Percentiles rank a stretch among this genome's conserved stretches.
Evolutionary conservation across 2,888 invertebrate genomes (phyloP).

Genomic region (Leucoma salicis): DNA sequence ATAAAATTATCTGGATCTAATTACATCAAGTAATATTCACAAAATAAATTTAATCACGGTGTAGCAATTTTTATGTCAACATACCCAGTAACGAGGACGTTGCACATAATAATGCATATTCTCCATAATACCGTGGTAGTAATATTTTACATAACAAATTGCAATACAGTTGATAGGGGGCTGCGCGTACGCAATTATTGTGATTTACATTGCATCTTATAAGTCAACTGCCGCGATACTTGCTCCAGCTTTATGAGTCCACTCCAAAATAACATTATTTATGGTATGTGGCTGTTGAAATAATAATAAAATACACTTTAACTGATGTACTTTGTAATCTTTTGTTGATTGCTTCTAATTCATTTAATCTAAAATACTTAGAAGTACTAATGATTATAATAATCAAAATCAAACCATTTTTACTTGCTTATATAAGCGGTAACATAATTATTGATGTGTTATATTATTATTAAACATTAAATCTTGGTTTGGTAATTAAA

Average conservation of each 20-base stretch:
- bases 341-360: no score
- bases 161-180: conserved; percentile 34
- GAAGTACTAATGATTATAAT: no score
- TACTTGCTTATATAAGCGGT: no score
- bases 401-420: no score
- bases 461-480: no score
- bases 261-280: conserved; percentile 19
- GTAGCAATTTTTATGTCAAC: conserved; percentile 10
- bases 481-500: no score
- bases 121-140: conserved; percentile 29
- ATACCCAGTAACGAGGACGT: conserved; percentile 20
- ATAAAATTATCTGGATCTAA: no score
- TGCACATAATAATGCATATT: conserved; percentile 28
- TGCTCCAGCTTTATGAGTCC: conserved; percentile 21
- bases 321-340: no score
- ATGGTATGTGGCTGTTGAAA: not conserved
- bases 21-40: not conserved
- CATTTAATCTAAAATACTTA: no score
- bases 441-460: no score
- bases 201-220: conserved; percentile 38
- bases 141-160: conserved; percentile 48
- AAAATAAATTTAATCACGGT: not conserved
- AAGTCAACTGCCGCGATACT: conserved; percentile 26
- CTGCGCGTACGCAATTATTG: conserved; percentile 44
- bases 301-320: not conserved